Evolutionary conservation across 2,113 vertebrate species (phyloP), one percentile per base, ranked within the genome.

Genomic region (Ceyx margarethae): DNA sequence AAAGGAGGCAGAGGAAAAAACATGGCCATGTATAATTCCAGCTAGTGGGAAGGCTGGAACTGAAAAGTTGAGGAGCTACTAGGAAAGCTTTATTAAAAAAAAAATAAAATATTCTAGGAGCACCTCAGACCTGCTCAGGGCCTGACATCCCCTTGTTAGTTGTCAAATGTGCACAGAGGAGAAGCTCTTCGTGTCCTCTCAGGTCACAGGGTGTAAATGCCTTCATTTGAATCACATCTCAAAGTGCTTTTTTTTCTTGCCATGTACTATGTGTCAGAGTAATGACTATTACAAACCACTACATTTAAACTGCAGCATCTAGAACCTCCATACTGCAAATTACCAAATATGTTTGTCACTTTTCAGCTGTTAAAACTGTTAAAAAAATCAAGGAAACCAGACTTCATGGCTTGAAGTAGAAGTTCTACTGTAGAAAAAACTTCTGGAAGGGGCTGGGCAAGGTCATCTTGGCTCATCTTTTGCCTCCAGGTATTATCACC

Each of bases 281-380:
- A n/a, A 48, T 43, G 42, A 14, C 58, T 77, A 15, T 28, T 66
- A 23, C 18, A 54, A 54, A 73, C 13, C 11, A 4, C 57, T 28
- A 33, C 31, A 75, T 46, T 48, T 35, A 18, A 69, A 14, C 31
- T 31, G n/a, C 17, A 50, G 61, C 31, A 37, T 13, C 20, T 40
- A 56, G 19, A 46, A n/a, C 61, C 51, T 65, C 9, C 1, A 1
- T 62, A 0, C 29, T 1, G 1, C 31, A 60, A 35, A 28, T 68
- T 23, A 40, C 43, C 33, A 66, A 58, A 14, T 22, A 37, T 19
- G 14, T 68, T 85, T 19, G 6, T 85, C 4, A 1, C 25, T 79
- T 79, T 16, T 61, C 16, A 71, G 40, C 35, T 57, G 19, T 61
- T 76, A 26, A 4, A 65, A 5, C 17, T 19, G 22, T 28, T 76